Evolutionary conservation across 2,888 invertebrate species (phyloP).

Genomic region (Ormia ochracea): DNA sequence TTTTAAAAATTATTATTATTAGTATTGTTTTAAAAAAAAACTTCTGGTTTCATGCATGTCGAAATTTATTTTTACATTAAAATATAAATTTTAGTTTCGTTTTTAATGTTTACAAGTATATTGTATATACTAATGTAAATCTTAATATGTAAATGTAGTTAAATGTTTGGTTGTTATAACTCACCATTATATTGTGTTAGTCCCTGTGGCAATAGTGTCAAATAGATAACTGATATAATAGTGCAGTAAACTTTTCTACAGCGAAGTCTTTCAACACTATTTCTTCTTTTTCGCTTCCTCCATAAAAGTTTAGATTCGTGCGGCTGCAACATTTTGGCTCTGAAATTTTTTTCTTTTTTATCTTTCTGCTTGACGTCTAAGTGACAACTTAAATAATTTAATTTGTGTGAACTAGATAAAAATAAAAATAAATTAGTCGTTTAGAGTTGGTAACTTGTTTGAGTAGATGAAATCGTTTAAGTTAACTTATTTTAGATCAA

Average conservation of each 20-base stretch:
- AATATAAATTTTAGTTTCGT: too few relatives aligned
- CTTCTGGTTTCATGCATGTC: too few relatives aligned
- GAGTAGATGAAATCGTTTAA: too few relatives aligned
- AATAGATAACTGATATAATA: slow-evolving; percentile 15
- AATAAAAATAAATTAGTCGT: not conserved
- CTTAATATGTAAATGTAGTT: not conserved
- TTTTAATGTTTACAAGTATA: not conserved
- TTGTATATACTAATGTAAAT: too few relatives aligned
- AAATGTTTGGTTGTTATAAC: not conserved
- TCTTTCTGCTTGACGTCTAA: not conserved
- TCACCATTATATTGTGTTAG: slow-evolving; percentile 37
- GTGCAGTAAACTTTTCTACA: not conserved
- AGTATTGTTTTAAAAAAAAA: too few relatives aligned
- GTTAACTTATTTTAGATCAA: too few relatives aligned
- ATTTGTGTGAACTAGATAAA: not conserved
- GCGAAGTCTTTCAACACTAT: not conserved
- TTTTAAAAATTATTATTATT: too few relatives aligned
- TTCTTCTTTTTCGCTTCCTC: slow-evolving; percentile 27
- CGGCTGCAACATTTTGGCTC: slow-evolving; percentile 16
- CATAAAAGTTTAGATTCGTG: slow-evolving; percentile 13
- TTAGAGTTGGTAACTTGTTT: not conserved
- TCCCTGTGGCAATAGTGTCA: slow-evolving; percentile 21
- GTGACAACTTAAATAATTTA: not conserved
- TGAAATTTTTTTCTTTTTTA: not conserved
- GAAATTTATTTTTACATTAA: too few relatives aligned